Conservation (phyloP, 2,113 vertebrate genomes). For the Phyllostomus discolor region DNA sequence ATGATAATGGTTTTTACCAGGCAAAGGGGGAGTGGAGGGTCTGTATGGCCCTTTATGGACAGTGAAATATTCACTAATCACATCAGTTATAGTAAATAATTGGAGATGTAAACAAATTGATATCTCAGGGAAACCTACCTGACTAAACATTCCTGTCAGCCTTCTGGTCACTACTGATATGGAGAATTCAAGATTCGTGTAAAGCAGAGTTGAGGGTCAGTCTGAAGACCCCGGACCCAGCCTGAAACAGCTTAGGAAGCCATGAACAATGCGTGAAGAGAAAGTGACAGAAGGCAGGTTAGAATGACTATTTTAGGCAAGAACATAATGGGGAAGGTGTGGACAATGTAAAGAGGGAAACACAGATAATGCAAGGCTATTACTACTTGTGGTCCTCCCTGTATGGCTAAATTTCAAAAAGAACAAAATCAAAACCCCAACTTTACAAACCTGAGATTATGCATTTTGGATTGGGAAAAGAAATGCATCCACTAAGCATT, state of each 20-base stretch:
- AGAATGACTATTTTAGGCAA: background rate
- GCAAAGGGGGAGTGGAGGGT: background rate
- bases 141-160: background rate
- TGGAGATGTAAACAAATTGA: background rate
- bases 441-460: background rate
- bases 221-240: background rate
- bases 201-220: background rate
- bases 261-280: background rate
- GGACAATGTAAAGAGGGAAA: background rate
- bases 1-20: background rate
- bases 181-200: background rate
- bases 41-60: background rate
- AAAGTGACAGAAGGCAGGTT: background rate
- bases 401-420: background rate
- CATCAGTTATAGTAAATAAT: background rate
- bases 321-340: background rate
- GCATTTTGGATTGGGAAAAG: background rate
- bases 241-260: background rate
- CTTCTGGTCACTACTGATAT: background rate
- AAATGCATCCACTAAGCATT: background rate
- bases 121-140: background rate
- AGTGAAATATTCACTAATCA: background rate
- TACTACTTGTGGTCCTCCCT: background rate
- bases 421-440: background rate
- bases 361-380: background rate